Percentiles rank a stretch among this genome's conserved stretches.
These are phyloP conservation scores for Cantharis rustica DNA, from an alignment of 2,888 invertebrate species.

Conservation along the genomic window DNA sequence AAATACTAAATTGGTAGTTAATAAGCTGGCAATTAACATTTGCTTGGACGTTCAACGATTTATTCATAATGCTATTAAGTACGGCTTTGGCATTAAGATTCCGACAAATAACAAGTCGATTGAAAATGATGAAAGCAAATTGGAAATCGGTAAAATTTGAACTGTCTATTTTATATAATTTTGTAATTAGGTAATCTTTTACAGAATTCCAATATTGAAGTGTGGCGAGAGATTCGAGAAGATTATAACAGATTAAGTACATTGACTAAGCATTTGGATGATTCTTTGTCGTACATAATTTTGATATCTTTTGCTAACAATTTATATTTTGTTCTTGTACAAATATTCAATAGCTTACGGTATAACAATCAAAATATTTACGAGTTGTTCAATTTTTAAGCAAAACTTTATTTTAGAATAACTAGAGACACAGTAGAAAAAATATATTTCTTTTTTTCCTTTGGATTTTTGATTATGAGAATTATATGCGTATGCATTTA, in stretches of 20 bases:
- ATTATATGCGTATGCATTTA: conserved; percentile 57
- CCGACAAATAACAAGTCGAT: conserved; percentile 53
- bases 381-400: not conserved
- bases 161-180: not conserved
- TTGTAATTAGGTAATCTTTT: not conserved
- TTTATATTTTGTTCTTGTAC: conserved; percentile 73
- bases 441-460: conserved; percentile 67
- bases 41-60: conserved; percentile 75
- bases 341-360: conserved; percentile 68
- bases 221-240: conserved; percentile 67
- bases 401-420: not conserved
- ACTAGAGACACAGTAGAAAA: conserved; percentile 51
- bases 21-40: conserved; percentile 58
- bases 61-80: conserved; percentile 75
- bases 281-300: conserved; percentile 65
- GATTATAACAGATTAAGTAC: conserved; percentile 68
- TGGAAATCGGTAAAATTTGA: not conserved
- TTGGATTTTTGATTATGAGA: conserved; percentile 65
- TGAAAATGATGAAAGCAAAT: not conserved
- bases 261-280: conserved; percentile 65
- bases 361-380: conserved; percentile 7
- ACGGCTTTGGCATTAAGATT: conserved; percentile 70
- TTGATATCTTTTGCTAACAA: conserved; percentile 72
- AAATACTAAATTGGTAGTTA: not conserved
- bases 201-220: not conserved